Evolutionary conservation across 2,888 invertebrate species (phyloP), one percentile per base, ranked within the genome.

Genomic region (Tillus elongatus): DNA sequence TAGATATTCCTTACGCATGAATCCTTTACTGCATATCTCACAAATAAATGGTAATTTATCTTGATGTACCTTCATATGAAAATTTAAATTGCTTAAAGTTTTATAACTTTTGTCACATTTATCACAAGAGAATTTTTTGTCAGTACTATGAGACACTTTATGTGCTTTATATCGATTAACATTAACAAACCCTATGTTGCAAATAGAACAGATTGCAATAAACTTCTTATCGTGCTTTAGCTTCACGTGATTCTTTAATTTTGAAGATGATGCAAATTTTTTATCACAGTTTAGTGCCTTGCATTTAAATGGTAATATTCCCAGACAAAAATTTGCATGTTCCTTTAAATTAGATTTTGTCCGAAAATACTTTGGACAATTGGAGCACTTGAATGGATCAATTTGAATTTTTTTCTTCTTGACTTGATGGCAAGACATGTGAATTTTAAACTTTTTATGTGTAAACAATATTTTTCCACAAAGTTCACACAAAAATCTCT

Each of bases 161-260:
- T 67, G 67, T 2, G 59, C 50, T 46, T 64, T 66, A 35, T 64
- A 60, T 49, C 63, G 61, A 2, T 61, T 61, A 3, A 57, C 40
- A 52, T 64, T 63, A 3, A 60, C 51, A 47, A 65, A 66, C 13
- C 63, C 63, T 15, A 63, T 63, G 27, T 61, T 59, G 39, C 66
- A 66, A 32, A 61, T 60, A 3, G 63, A 61, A 48, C 66, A 66
- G 40, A 61, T 62, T 2, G 61, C 58, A 3, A 55, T 49, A 37
- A 63, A 63, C 45, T 63, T 63, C 40, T 64, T 64, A 15, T 64
- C 64, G 37, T 64, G 65, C 40, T 63, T 62, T 4, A 63, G 38
- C 46, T 58, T 58, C 2, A 55, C 43, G 35, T 65, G 65, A 41
- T 57, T 59, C 42, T 61, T 64, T 15, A 64, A 42, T 51, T 62